Base-by-base conservation (phyloP, 1,140 invertebrate genomes). In the Chrysopa pallens region DNA sequence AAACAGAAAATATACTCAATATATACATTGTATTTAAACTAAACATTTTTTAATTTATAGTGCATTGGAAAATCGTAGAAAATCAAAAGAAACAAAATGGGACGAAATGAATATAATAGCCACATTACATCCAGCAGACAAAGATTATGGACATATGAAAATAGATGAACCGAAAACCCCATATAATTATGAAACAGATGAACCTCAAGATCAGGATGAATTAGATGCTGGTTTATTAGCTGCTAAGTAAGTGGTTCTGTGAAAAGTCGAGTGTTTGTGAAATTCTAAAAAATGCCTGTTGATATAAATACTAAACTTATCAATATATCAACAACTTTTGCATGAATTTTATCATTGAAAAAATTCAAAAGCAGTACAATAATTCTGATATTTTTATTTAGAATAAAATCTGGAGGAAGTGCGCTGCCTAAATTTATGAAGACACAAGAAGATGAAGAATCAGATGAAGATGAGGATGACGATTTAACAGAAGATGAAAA, bases 141-240 rank as follows among this genome's bases (percentile, higher is more conserved):
- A 99, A 68, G 94, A 98, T 67, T 99, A 98, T 67, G 95, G 95
- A 8, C 91, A 95, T 57, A 98, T 98, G 91, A 99, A 98, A 70
- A 93, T 98, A 43, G 90, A 96, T 54, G 94, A 97, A 63, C 90
- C 93, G 31, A 90, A 95, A 67, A 99, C 96, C 8, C 96, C 95
- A 2, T 99, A 82, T 56, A 84, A 79, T 60, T 79, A 84, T 49
- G 70, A 71, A 51, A 66, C 70, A 33, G 73, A 78, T 43, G 77
- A 80, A 43, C 72, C 76, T 29, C 80, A 82, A 45, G 66, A 68
- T 31, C 72, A 78, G 44, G 81, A 84, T 59, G 72, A 78, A 46
- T 61, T 89, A 46, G 84, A 92, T 62, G 78, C 84, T 4, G 69
- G 74, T 40, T 67, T 78, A 42, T 61, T 93, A 39, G 80, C 83